phyloP scores from a whole-genome alignment of 2,797 vertebrate genomes.

The Paramormyrops hopkinsi region DNA sequence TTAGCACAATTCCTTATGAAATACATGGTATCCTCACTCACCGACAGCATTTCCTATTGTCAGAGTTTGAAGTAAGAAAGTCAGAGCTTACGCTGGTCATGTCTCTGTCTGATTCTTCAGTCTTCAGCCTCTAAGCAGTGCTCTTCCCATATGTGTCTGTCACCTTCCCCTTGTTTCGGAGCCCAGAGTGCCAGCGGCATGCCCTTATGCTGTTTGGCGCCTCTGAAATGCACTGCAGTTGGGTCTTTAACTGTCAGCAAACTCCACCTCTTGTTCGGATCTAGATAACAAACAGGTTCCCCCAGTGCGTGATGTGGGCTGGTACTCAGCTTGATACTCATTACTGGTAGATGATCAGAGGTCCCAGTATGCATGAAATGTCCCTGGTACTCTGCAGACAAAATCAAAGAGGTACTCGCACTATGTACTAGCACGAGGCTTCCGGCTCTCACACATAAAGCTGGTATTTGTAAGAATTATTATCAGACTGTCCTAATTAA shows the following conservation, averaged over 20 bases:
- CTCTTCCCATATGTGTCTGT: not conserved
- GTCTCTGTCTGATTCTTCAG: not conserved
- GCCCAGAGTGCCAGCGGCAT: not conserved
- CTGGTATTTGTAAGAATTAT: not conserved
- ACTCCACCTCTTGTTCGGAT: not conserved
- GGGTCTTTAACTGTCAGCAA: not conserved
- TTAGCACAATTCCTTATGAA: not conserved
- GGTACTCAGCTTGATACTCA: not conserved
- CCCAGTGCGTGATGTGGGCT: not conserved
- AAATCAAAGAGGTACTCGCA: not conserved
- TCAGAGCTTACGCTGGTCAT: conserved; percentile 6
- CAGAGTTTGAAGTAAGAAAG: not conserved
- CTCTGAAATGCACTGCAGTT: not conserved
- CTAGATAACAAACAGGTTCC: not conserved
- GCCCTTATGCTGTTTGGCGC: not conserved
- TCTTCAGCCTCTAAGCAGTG: not conserved
- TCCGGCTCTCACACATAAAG: not conserved
- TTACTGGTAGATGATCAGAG: not conserved
- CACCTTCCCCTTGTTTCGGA: not conserved
- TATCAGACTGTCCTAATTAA: not conserved
- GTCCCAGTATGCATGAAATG: not conserved
- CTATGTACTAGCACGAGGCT: not conserved
- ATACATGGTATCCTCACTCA: not conserved
- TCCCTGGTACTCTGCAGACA: not conserved
- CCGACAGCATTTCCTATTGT: not conserved